Percentiles rank a stretch among this genome's conserved stretches.
Conservation (phyloP, 2,888 invertebrate species). For the Matsumyia berberina region DNA sequence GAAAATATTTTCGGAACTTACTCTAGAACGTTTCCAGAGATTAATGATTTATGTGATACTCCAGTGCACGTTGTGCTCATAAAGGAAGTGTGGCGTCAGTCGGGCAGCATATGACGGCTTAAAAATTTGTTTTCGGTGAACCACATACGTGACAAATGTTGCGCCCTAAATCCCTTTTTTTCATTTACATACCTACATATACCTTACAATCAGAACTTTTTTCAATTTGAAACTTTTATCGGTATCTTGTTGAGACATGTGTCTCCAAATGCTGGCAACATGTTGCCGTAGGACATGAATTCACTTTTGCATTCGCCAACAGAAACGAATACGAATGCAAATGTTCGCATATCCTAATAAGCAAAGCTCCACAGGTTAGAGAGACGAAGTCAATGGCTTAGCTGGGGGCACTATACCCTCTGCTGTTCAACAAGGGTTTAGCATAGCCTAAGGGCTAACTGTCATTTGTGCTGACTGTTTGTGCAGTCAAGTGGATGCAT, state of each 20-base stretch:
- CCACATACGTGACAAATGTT: slow-evolving; percentile 49
- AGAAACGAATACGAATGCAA: slow-evolving; percentile 10
- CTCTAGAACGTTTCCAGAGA: slow-evolving; percentile 5
- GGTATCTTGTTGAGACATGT: not conserved
- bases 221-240: slow-evolving; percentile 35
- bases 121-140: slow-evolving; percentile 40
- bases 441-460: slow-evolving; percentile 44
- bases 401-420: slow-evolving; percentile 37
- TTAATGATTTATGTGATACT: slow-evolving; percentile 58
- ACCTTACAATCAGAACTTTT: slow-evolving; percentile 27
- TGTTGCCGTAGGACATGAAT: slow-evolving; percentile 31
- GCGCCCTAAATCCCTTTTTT: slow-evolving; percentile 29
- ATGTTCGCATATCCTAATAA: slow-evolving; percentile 16
- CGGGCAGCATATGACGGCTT: slow-evolving; percentile 28
- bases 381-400: slow-evolving; percentile 70
- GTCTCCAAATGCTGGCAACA: slow-evolving; percentile 42
- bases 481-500: slow-evolving; percentile 66
- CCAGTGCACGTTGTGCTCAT: slow-evolving; percentile 28
- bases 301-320: not conserved
- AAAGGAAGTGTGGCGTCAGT: slow-evolving; percentile 39
- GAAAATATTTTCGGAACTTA: slow-evolving; percentile 3
- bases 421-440: slow-evolving; percentile 31
- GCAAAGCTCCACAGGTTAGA: slow-evolving; percentile 61
- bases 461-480: slow-evolving; percentile 63
- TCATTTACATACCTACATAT: too few relatives aligned